A percentile compares a stretch with the other conserved stretches of the same genome.
Evolutionary conservation across 2,797 vertebrate genomes (phyloP).

Genomic region (Spea hammondii): DNA sequence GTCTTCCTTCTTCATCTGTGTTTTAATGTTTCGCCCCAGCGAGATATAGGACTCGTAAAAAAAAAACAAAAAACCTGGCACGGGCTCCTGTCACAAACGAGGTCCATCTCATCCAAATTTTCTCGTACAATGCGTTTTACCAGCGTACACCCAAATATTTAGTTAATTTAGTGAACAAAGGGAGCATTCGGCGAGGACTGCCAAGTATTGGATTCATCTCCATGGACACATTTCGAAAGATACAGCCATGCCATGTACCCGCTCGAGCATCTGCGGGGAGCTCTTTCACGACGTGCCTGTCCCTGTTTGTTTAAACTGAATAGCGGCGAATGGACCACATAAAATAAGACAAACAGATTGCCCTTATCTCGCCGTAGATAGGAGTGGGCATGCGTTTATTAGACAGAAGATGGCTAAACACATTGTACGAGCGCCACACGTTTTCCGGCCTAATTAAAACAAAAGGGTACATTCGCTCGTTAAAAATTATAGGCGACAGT

Average conservation of each 20-base stretch:
- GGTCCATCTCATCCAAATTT: neutral
- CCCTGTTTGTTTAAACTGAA: conserved; percentile 18
- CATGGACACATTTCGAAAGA: conserved; percentile 10
- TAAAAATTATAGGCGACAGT: neutral
- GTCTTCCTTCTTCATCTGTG: no score
- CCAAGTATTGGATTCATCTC: conserved; percentile 20
- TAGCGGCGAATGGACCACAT: conserved; percentile 5
- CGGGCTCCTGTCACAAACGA: neutral
- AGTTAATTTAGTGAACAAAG: conserved; percentile 34
- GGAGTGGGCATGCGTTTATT: conserved; percentile 37
- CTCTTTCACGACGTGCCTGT: conserved; percentile 17
- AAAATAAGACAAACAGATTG: conserved; percentile 29
- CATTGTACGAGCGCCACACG: neutral
- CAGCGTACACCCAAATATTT: conserved; percentile 33
- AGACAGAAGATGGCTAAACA: conserved; percentile 25
- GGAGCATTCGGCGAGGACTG: neutral
- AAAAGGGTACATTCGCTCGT: conserved; percentile 6
- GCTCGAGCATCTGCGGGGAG: conserved; percentile 25
- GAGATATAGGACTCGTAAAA: no score
- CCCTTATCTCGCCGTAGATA: conserved; percentile 24
- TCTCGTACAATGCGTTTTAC: neutral
- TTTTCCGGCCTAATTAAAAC: conserved; percentile 9
- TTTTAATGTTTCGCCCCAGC: no score
- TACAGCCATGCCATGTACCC: conserved; percentile 1
- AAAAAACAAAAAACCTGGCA: neutral